Base-by-base conservation (phyloP, 2,888 invertebrate genomes). In the Polyploca ridens region DNA sequence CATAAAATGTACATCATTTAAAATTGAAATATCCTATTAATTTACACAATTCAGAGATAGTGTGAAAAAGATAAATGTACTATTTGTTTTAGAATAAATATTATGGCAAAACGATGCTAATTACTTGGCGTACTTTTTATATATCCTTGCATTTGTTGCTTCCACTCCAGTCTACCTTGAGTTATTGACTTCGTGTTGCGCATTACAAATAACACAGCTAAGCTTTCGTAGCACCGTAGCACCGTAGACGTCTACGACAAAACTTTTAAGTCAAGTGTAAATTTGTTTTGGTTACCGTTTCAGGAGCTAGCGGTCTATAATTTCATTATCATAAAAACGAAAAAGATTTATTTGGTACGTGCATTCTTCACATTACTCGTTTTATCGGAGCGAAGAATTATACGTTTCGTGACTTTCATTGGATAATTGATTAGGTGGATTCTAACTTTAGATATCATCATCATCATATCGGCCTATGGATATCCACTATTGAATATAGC, bases 181-280 rank as follows among this genome's bases (percentile, higher is more conserved):
- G 84, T 88, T 89, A 89, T 89, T 84, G 83, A 80, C 75, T 85
- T 82, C 88, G 89, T 87, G 89, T 83, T 77, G 77, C 70, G 88
- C 82, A 85, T 88, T 83, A 81, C 41, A 41, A 41, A 41, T 80
- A 84, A 86, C 84, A 14, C 10, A 41, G 77, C 81, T 76, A 80
- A 81, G 81, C 72, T 75, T 54, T 76, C 80, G 84, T 35, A 35
- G 35, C 35, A 35, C 35, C 80, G 84, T 84, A 80, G 80, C 79
- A 66, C 67, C 79, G 75, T 78, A 81, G 76, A 63, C 73, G 71
- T 64, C 81, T 79, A 77, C 79, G 71, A 16, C 49, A 73, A 67
- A 66, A 69, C 65, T 62, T 35, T 58, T 64, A 61, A 69, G 71
- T 66, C 65, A 67, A 63, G 69, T 68, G 73, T 69, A 70, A 68